Percentiles rank a stretch among this genome's conserved stretches.
Conservation (phyloP, 2,113 vertebrate species). For the Xerus inauris region DNA sequence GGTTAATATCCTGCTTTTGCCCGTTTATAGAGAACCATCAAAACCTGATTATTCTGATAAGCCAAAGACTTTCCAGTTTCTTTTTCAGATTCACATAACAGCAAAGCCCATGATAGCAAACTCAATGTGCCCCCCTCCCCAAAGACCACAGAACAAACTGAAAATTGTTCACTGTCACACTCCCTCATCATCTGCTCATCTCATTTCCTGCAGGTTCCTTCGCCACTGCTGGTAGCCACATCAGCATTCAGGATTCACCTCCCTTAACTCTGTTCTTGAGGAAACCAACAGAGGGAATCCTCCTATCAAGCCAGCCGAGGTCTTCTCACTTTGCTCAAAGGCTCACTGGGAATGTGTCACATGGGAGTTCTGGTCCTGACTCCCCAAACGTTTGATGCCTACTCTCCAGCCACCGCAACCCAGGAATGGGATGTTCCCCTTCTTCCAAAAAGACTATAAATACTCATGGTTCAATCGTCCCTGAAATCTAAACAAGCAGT, state of each 20-base stretch:
- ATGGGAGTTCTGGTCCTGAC: accelerated
- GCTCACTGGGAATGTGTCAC: accelerated
- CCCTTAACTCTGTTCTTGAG: neutral
- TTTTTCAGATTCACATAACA: neutral
- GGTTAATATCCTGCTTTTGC: accelerated
- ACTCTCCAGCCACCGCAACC: neutral
- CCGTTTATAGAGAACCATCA: neutral
- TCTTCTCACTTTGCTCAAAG: neutral
- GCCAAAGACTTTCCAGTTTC: neutral
- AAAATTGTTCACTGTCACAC: accelerated
- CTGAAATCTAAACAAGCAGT: neutral
- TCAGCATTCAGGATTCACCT: neutral
- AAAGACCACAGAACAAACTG: neutral
- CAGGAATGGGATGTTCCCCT: accelerated
- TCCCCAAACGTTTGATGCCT: neutral
- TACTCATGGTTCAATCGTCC: neutral
- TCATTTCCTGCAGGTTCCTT: neutral
- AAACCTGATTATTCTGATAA: neutral
- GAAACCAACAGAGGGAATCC: neutral
- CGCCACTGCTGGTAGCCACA: no score
- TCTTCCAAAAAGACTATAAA: neutral
- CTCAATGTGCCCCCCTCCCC: accelerated
- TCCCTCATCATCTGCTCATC: neutral
- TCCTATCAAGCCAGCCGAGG: neutral
- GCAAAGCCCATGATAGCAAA: neutral